A percentile compares a stretch with the other conserved stretches of the same genome.
These are phyloP conservation scores for Mesitornis unicolor DNA, from an alignment of 2,113 vertebrate species.

Conservation along the genomic window DNA sequence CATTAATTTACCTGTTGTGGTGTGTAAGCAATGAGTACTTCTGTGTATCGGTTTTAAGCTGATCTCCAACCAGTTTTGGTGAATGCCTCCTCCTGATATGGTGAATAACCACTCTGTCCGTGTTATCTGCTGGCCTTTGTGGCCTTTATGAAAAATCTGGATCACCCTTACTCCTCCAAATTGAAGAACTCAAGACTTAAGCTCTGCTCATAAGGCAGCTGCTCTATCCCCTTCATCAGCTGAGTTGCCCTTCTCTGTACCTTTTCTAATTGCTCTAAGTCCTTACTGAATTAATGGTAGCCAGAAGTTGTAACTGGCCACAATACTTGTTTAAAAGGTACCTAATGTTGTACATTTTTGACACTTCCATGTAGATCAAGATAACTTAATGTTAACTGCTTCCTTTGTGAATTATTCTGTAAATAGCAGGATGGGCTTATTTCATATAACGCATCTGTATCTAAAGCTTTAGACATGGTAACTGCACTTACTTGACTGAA, in stretches of 20 bases:
- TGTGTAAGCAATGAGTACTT: neutral
- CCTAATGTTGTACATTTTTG: neutral
- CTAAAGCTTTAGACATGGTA: neutral
- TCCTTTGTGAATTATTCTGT: too few species aligned
- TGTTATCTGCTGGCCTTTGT: neutral
- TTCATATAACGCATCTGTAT: fast-evolving
- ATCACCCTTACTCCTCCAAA: neutral
- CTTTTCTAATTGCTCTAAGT: neutral
- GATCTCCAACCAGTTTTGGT: neutral
- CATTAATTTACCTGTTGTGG: neutral
- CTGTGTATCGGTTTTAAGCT: neutral
- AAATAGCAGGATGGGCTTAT: neutral
- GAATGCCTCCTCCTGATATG: neutral
- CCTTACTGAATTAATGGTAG: neutral
- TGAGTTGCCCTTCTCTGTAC: neutral
- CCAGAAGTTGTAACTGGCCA: neutral
- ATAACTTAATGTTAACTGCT: neutral
- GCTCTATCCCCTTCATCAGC: neutral
- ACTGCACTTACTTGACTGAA: neutral
- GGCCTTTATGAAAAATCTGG: neutral
- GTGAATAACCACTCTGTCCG: neutral
- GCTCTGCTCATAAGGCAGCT: neutral
- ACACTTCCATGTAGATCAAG: neutral
- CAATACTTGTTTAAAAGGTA: neutral
- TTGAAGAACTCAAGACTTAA: neutral